Base-by-base conservation (phyloP, 2,113 vertebrate species). In the Nestor notabilis region DNA sequence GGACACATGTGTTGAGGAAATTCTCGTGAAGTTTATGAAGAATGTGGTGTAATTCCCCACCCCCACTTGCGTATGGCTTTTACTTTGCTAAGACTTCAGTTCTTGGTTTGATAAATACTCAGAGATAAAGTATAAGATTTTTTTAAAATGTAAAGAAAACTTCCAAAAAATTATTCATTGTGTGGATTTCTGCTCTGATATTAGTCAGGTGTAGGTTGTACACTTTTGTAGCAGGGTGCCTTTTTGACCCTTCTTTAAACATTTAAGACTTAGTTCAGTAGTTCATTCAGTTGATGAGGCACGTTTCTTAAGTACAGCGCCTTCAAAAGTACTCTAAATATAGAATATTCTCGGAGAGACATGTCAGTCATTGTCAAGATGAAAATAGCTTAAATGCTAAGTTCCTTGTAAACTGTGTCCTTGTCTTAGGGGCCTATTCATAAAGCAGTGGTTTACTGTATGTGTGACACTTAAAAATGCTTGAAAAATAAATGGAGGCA, bases 161-260 rank as follows among this genome's bases (percentile, higher is more conserved):
- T 95, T 96, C 66, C 87, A 94, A 98, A 98, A 97, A 98, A 97
- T 93, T 98, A 98, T 98, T 98, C 93, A 94, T 71, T 96, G 91
- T 33, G 60, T 97, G 95, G 87, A 97, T 98, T 98, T 98, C 94
- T 95, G 64, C 75, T 98, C 96, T 97, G 96, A 91, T 98, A 97
- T 33, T 96, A 97, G 96, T 95, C 90, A 80, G 93, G 92, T 87
- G 64, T 87, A 95, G 89, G 97, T 97, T 98, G 96, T 95, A 95
- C 75, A 95, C 94, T 98, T 98, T 97, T 97, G 97, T 98, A 97
- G 84, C 95, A 84, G 81, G 58, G 69, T 93, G 94, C 87, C 97
- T 97, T 98, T 96, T 88, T 98, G 98, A 98, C 98, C 98, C 97
- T 95, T 98, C 96, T 98, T 98, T 98, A 98, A 98, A 98, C 98